A percentile compares a stretch with the other conserved stretches of the same genome.
phyloP scores from a whole-genome alignment of 2,888 invertebrate species.

The Teleiodes luculella region DNA sequence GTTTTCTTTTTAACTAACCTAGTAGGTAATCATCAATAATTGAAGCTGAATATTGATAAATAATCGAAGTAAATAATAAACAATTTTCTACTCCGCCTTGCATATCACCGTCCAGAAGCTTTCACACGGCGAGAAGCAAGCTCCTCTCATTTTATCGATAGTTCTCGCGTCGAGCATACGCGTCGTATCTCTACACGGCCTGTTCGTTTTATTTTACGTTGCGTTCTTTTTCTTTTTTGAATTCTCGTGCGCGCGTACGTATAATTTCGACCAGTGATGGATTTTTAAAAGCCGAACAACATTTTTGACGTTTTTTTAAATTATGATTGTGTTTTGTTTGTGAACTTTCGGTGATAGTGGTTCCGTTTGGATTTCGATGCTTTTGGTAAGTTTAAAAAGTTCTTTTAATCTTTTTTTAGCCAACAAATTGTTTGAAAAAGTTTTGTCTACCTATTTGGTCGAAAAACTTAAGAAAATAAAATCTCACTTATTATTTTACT shows the following conservation, averaged over 20 bases:
- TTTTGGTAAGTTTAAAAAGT: background rate
- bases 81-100: slow-evolving; percentile 20
- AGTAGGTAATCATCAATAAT: too few relatives aligned
- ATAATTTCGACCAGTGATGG: background rate
- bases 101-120: slow-evolving; percentile 38
- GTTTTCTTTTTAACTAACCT: too few relatives aligned
- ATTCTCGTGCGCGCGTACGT: background rate
- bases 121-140: slow-evolving; percentile 37
- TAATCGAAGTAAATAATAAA: background rate
- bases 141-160: slow-evolving; percentile 14
- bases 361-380: background rate
- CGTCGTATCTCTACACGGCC: background rate
- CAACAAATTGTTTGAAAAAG: too few relatives aligned
- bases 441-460: too few relatives aligned
- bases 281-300: background rate
- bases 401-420: too few relatives aligned
- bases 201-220: background rate
- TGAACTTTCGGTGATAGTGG: slow-evolving; percentile 4
- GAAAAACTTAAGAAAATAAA: too few relatives aligned
- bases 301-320: background rate
- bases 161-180: background rate
- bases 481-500: too few relatives aligned
- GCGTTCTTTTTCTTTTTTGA: background rate
- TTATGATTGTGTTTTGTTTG: background rate
- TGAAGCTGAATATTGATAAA: background rate